phyloP scores from a whole-genome alignment of 2,113 vertebrate species.

The Toxotes jaculatrix region DNA sequence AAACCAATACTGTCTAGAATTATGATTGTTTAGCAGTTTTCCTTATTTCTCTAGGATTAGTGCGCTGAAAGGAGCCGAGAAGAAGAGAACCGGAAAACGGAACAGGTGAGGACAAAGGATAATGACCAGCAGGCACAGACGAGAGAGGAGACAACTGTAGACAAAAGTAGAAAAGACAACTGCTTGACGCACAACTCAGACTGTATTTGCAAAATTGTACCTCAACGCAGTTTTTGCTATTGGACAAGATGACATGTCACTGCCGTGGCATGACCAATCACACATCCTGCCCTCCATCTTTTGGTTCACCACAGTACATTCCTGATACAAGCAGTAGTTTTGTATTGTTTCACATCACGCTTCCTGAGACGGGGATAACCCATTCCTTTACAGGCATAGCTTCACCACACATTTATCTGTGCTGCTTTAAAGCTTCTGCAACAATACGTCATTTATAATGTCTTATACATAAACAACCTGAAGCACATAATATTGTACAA shows the following conservation, averaged over 20 bases:
- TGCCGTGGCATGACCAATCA: slow-evolving; percentile 11
- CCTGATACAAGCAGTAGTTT: slow-evolving; percentile 43
- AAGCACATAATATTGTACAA: slow-evolving; percentile 41
- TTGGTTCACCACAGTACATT: slow-evolving; percentile 44
- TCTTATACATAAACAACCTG: slow-evolving; percentile 48
- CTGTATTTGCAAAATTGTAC: slow-evolving; percentile 23
- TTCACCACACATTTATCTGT: slow-evolving; percentile 18
- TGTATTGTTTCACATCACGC: slow-evolving; percentile 41
- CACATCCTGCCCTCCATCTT: slow-evolving; percentile 23
- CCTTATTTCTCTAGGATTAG: slow-evolving; percentile 54
- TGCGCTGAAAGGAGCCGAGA: slow-evolving; percentile 33
- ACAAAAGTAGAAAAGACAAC: slow-evolving; percentile 26
- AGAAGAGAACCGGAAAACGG: slow-evolving; percentile 20
- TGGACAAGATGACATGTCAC: slow-evolving; percentile 17
- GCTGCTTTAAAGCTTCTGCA: slow-evolving; percentile 50
- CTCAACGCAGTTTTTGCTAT: slow-evolving; percentile 18
- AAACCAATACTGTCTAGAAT: slow-evolving; percentile 89
- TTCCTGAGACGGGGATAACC: slow-evolving; percentile 58
- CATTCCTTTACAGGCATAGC: slow-evolving; percentile 17
- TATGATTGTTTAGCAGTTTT: slow-evolving; percentile 69
- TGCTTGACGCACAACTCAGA: slow-evolving; percentile 26
- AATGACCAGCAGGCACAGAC: slow-evolving; percentile 50
- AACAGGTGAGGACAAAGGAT: slow-evolving; percentile 1
- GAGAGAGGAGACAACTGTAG: slow-evolving; percentile 10
- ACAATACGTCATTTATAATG: slow-evolving; percentile 28